These are phyloP conservation scores for Hephaestus fuliginosus DNA, from an alignment of 2,797 vertebrate species.

Conservation along the genomic window DNA sequence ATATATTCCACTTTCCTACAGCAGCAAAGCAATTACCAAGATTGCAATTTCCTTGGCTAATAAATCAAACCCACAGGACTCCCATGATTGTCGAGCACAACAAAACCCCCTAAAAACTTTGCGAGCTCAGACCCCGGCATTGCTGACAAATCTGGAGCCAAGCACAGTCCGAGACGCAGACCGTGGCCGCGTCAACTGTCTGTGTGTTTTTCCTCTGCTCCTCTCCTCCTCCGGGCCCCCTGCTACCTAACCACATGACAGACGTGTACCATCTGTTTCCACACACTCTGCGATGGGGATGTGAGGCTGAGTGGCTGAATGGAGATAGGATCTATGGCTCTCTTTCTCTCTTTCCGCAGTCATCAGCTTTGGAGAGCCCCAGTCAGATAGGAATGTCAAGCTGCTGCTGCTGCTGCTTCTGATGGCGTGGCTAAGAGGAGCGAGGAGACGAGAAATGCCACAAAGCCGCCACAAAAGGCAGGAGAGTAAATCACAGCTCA, in stretches of 20 bases:
- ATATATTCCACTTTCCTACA: slow-evolving; percentile 62
- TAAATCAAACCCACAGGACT: slow-evolving; percentile 61
- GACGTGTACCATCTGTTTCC: slow-evolving; percentile 76
- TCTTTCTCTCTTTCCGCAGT: slow-evolving; percentile 60
- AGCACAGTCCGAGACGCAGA: slow-evolving; percentile 53
- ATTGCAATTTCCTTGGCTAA: slow-evolving; percentile 55
- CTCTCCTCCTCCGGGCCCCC: slow-evolving; percentile 62
- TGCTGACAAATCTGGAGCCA: slow-evolving; percentile 37
- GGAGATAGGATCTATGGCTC: slow-evolving; percentile 71
- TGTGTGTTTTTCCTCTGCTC: slow-evolving; percentile 58
- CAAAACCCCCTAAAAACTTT: slow-evolving; percentile 47
- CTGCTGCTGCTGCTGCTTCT: slow-evolving; percentile 45
- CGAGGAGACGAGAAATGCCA: slow-evolving; percentile 48
- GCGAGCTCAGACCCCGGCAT: slow-evolving; percentile 19
- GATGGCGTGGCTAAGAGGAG: slow-evolving; percentile 42
- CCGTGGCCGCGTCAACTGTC: slow-evolving; percentile 54
- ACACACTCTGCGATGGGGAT: slow-evolving; percentile 53
- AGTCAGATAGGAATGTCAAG: slow-evolving; percentile 66
- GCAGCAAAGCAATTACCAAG: slow-evolving; percentile 57
- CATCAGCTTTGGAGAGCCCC: slow-evolving; percentile 61
- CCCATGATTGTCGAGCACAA: slow-evolving; percentile 45
- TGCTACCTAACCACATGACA: slow-evolving; percentile 76
- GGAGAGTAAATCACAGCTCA: slow-evolving; percentile 27
- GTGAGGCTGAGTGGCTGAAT: slow-evolving; percentile 66
- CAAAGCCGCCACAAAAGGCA: slow-evolving; percentile 40